phyloP scores from a whole-genome alignment of 2,888 invertebrate genomes.

The Theretra japonica region DNA sequence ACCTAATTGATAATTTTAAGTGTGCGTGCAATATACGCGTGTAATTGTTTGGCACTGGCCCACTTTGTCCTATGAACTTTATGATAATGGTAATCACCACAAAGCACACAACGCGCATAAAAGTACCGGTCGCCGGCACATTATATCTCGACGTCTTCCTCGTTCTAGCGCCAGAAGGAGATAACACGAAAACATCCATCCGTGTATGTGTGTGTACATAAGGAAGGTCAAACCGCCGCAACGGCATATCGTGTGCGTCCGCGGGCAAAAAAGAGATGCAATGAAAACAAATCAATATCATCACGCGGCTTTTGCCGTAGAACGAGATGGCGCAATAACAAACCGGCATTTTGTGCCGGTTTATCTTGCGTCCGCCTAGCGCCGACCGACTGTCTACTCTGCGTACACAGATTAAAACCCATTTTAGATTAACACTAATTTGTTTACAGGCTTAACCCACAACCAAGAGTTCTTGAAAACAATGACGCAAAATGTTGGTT shows the following conservation, averaged over 20 bases:
- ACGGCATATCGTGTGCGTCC: conserved; percentile 63
- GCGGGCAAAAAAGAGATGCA: conserved; percentile 78
- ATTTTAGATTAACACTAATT: conserved; percentile 42
- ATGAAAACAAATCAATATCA: conserved; percentile 86
- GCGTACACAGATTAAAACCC: conserved; percentile 45
- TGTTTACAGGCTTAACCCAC: conserved; percentile 23
- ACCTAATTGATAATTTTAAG: background rate
- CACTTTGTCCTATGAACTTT: conserved; percentile 39
- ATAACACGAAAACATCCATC: conserved; percentile 77
- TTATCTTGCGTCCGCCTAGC: conserved; percentile 52
- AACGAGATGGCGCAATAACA: conserved; percentile 81
- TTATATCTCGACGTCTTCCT: conserved; percentile 62
- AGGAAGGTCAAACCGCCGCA: conserved; percentile 77
- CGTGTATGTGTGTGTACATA: conserved; percentile 68
- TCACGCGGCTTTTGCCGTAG: conserved; percentile 72
- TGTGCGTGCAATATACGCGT: background rate
- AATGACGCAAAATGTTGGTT: conserved; percentile 24
- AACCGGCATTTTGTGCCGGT: conserved; percentile 80
- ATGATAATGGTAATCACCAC: conserved; percentile 49
- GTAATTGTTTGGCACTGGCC: conserved; percentile 45
- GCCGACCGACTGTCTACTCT: conserved; percentile 59
- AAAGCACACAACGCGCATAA: conserved; percentile 48
- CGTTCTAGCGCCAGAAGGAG: conserved; percentile 73
- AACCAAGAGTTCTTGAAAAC: conserved; percentile 20
- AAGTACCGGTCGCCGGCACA: conserved; percentile 52